phyloP scores from a whole-genome alignment of 2,888 invertebrate species.

The Leptinotarsa rubiginosa region DNA sequence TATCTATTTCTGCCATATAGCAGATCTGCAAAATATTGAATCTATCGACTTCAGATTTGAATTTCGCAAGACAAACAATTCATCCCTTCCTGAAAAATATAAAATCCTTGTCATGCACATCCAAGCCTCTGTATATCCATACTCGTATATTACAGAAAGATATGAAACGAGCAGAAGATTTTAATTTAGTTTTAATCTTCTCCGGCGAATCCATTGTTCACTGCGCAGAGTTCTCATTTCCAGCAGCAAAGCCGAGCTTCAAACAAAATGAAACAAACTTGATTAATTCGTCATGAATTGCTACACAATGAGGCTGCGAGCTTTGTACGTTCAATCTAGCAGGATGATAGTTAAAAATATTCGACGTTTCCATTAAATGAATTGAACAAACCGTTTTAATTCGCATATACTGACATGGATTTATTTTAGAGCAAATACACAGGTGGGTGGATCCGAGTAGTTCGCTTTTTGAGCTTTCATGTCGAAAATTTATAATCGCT shows the following conservation, averaged over 20 bases:
- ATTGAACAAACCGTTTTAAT: slow-evolving; percentile 19
- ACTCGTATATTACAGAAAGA: not conserved
- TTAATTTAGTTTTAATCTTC: slow-evolving; percentile 11
- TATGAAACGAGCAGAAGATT: slow-evolving; percentile 9
- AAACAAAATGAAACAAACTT: slow-evolving; percentile 17
- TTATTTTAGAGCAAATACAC: slow-evolving; percentile 8
- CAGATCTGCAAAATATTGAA: too few relatives aligned
- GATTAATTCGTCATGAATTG: slow-evolving; percentile 21
- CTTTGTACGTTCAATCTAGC: slow-evolving; percentile 26
- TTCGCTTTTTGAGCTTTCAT: not conserved
- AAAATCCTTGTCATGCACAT: not conserved
- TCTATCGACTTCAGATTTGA: too few relatives aligned
- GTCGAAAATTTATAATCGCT: not conserved
- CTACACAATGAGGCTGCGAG: slow-evolving; percentile 18
- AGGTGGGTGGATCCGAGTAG: slow-evolving; percentile 6
- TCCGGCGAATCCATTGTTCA: slow-evolving; percentile 6
- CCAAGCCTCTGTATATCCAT: not conserved
- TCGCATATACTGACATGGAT: slow-evolving; percentile 8
- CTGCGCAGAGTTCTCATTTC: not conserved
- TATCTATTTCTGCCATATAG: too few relatives aligned
- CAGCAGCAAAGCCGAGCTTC: slow-evolving; percentile 8
- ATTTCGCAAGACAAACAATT: too few relatives aligned
- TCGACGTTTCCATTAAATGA: slow-evolving; percentile 22
- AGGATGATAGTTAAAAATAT: slow-evolving; percentile 16
- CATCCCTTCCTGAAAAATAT: too few relatives aligned